Evolutionary conservation across 2,797 vertebrate genomes (phyloP).

Genomic region (Sebastes kiyomatsui): DNA sequence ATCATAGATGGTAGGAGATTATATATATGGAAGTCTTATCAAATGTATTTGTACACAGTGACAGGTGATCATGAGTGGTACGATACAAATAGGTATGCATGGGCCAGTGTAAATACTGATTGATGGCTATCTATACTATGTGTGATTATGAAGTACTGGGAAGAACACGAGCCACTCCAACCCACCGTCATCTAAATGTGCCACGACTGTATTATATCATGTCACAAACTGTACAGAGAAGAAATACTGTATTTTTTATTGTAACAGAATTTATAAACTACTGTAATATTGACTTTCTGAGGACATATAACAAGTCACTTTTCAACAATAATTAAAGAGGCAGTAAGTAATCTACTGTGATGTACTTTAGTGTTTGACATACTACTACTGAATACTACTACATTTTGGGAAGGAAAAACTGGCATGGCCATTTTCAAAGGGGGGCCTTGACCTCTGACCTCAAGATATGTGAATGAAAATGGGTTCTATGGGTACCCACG

Average conservation of each 20-base stretch:
- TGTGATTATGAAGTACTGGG: slow-evolving; percentile 5
- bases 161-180: background rate
- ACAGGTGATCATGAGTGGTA: slow-evolving; percentile 25
- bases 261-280: slow-evolving; percentile 9
- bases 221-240: background rate
- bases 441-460: too few species aligned
- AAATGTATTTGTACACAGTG: slow-evolving; percentile 58
- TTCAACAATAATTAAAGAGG: slow-evolving; percentile 8
- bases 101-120: slow-evolving; percentile 43
- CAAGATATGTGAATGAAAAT: too few species aligned
- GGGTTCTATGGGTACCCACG: too few species aligned
- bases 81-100: slow-evolving; percentile 27
- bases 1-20: slow-evolving; percentile 49
- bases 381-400: background rate
- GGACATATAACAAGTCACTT: background rate
- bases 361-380: background rate
- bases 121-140: slow-evolving; percentile 58
- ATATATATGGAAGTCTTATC: slow-evolving; percentile 32
- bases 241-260: slow-evolving; percentile 3
- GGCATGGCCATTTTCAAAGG: too few species aligned
- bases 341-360: background rate
- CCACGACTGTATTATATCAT: background rate
- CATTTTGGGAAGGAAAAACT: too few species aligned
- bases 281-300: background rate
- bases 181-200: background rate